Evolutionary conservation across 2,888 invertebrate species (phyloP).

Genomic region (Ectemnius cavifrons): DNA sequence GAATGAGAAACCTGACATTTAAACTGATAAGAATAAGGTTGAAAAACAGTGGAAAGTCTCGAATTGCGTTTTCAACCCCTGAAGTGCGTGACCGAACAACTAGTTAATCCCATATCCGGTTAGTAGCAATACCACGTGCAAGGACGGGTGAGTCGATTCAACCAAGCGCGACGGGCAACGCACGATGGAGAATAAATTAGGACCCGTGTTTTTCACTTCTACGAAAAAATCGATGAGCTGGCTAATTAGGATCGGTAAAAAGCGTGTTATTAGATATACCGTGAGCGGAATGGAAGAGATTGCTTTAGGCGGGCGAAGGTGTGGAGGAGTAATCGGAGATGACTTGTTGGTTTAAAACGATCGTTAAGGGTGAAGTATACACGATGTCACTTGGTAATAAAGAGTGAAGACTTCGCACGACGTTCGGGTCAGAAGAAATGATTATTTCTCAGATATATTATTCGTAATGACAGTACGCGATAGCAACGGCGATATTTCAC

Average conservation of each 20-base stretch:
- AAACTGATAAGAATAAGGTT: no score
- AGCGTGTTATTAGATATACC: slow-evolving; percentile 35
- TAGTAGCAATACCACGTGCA: slow-evolving; percentile 34
- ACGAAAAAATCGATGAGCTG: background rate
- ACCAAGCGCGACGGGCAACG: slow-evolving; percentile 20
- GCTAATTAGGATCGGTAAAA: slow-evolving; percentile 36
- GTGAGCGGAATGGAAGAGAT: background rate
- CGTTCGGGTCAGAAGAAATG: no score
- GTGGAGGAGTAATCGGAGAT: slow-evolving; percentile 18
- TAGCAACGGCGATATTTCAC: no score
- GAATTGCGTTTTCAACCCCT: no score
- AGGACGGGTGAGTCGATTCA: slow-evolving; percentile 35
- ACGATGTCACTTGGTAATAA: slow-evolving; percentile 13
- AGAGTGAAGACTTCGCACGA: slow-evolving; percentile 4
- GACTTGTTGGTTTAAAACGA: slow-evolving; percentile 37
- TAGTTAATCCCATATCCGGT: slow-evolving; percentile 39
- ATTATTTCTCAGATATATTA: no score
- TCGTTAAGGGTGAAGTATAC: background rate
- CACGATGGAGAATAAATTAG: slow-evolving; percentile 33
- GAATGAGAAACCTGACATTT: no score
- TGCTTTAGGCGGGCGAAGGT: no score
- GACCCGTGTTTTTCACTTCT: slow-evolving; percentile 2
- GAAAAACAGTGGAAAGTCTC: no score
- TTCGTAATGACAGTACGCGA: no score
- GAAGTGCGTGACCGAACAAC: slow-evolving; percentile 11